Base-by-base conservation (phyloP, 2,888 invertebrate genomes). In the Eugnorisma glareosa region DNA sequence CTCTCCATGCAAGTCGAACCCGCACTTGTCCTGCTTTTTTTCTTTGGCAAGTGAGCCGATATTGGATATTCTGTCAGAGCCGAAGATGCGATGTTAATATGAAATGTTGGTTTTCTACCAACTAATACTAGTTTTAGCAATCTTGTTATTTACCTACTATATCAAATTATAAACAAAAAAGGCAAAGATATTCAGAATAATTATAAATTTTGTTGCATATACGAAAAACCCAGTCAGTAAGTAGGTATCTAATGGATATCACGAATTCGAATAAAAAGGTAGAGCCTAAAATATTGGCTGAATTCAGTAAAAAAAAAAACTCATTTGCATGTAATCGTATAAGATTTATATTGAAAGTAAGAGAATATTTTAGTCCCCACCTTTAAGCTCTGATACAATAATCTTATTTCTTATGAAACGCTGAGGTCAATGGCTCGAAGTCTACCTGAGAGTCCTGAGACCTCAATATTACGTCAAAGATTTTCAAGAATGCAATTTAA, bases 361-460 rank as follows among this genome's bases (percentile, higher is more conserved):
- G 43, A 10, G 11, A 11, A 66, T 75, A 73, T 79, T 73, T 73
- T 48, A 67, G 40, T 13, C 5, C 13, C 35, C 8, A 67, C 35
- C 18, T 37, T 81, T 86, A 28, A n/a, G 68, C 48, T 78, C 7
- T 35, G n/a, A 21, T n/a, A 28, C 28, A n/a, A 24, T 78, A 61
- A 77, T 79, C 68, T 73, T 59, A 3, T 69, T 81, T 77, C 45
- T 63, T 51, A 63, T 59, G 40, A 67, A 63, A 67, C 43, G 13
- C 13, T 35, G 13, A 18, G 68, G 75, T 80, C 63, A 79, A n/a
- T 66, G 68, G 15, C 59, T 67, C 72, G 35, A 61, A 31, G 2
- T 10, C 11, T 86, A 86, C 88, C 80, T 75, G 78, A 69, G 74
- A 24, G n/a, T 40, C 88, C 80, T 75, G 78, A 69, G 74, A 24